Conservation (phyloP, 1,140 invertebrate genomes). For the Apocrypta bakeri region DNA sequence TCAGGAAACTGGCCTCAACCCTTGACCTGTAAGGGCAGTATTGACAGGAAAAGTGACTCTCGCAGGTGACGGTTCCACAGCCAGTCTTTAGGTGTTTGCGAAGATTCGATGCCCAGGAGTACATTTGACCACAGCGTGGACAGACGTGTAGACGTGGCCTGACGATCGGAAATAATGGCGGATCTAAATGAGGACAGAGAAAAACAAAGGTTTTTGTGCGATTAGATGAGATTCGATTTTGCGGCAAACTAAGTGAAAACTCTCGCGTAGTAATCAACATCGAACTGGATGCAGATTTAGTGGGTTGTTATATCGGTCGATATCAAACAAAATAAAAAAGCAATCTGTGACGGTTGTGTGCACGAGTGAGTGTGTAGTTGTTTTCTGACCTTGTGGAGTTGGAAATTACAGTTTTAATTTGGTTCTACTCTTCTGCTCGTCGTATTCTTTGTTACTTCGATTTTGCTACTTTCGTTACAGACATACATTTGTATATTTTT, state of each 20-base stretch:
- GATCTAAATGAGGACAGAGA: slow-evolving; percentile 64
- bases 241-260: background rate
- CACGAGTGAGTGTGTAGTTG: background rate
- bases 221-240: background rate
- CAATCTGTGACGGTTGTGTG: background rate
- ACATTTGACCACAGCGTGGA: slow-evolving; percentile 73
- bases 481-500: too few species aligned
- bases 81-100: slow-evolving; percentile 72
- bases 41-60: slow-evolving; percentile 76
- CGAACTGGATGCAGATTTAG: background rate
- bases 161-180: slow-evolving; percentile 70
- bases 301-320: background rate
- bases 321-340: background rate
- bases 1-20: slow-evolving; percentile 72
- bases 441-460: too few species aligned
- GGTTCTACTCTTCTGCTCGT: too few species aligned
- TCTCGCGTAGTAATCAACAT: background rate
- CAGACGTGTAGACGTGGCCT: slow-evolving; percentile 70
- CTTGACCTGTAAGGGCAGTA: slow-evolving; percentile 75
- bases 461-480: too few species aligned
- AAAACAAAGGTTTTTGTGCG: slow-evolving; percentile 18
- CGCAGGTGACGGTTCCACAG: slow-evolving; percentile 71
- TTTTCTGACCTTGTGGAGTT: background rate
- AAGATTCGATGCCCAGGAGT: slow-evolving; percentile 75
- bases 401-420: too few species aligned